Percentiles rank a stretch among this genome's conserved stretches.
Evolutionary conservation across 2,113 vertebrate species (phyloP).

Genomic region (Microcebus jonahi): DNA sequence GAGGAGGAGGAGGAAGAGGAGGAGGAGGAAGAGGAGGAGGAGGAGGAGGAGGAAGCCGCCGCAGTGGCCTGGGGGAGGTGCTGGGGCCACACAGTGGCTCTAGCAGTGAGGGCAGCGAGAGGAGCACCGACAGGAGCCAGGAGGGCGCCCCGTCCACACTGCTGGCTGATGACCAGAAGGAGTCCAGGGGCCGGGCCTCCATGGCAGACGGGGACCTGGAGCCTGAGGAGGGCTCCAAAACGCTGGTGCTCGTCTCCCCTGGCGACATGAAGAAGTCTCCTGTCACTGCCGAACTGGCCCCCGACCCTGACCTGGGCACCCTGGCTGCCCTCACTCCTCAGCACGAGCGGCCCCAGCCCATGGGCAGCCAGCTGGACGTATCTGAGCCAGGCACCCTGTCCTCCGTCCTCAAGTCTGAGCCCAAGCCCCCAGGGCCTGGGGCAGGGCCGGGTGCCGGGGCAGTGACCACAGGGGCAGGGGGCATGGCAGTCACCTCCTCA

Average conservation of each 20-base stretch:
- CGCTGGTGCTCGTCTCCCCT: slow-evolving; percentile 96
- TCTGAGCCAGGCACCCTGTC: slow-evolving; percentile 92
- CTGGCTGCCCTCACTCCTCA: slow-evolving; percentile 87
- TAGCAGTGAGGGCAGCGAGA: slow-evolving; percentile 93
- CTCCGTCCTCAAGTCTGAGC: slow-evolving; percentile 91
- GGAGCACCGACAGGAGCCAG: slow-evolving; percentile 93
- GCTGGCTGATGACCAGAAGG: slow-evolving; percentile 93
- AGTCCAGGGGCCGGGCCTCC: slow-evolving; percentile 89
- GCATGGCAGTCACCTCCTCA: slow-evolving; percentile 87
- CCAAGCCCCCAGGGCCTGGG: slow-evolving; percentile 86
- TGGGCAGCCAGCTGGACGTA: slow-evolving; percentile 89
- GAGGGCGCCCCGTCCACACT: slow-evolving; percentile 95
- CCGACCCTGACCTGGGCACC: slow-evolving; percentile 91
- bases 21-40: slow-evolving; percentile 68
- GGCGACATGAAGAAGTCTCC: slow-evolving; percentile 96
- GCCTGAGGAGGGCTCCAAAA: slow-evolving; percentile 96
- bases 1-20: background rate
- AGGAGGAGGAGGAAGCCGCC: slow-evolving; percentile 81
- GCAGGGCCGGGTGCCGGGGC: slow-evolving; percentile 64
- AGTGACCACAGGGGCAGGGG: slow-evolving; percentile 47
- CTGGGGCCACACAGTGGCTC: slow-evolving; percentile 90
- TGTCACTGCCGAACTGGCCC: slow-evolving; percentile 85
- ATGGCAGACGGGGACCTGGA: slow-evolving; percentile 93
- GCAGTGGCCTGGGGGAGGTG: slow-evolving; percentile 85
- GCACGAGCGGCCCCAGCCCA: slow-evolving; percentile 88